These are phyloP conservation scores for Plotosus lineatus DNA, from an alignment of 2,113 vertebrate species.

Conservation along the genomic window DNA sequence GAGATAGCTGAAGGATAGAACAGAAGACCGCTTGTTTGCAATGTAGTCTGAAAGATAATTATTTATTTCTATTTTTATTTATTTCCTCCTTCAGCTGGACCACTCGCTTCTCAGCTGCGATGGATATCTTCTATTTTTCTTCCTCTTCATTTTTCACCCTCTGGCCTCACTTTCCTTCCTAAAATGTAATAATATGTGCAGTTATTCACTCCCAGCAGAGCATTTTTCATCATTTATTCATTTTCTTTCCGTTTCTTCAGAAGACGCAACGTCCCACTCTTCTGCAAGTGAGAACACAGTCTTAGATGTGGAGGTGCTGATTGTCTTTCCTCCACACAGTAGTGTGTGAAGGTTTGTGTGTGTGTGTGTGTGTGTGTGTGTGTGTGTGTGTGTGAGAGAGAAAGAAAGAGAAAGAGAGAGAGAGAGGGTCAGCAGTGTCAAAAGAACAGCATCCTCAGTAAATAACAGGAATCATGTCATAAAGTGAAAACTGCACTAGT, in stretches of 20 bases:
- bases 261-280: not conserved
- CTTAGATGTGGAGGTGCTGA: not conserved
- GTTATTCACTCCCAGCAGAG: not conserved
- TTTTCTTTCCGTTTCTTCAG: not conserved
- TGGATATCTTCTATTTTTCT: not conserved
- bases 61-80: constrained; percentile 10
- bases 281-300: not conserved
- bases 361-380: no score
- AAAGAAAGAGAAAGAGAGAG: no score
- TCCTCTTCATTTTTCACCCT: not conserved
- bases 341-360: not conserved
- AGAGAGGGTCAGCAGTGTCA: not conserved
- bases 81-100: not conserved
- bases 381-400: not conserved
- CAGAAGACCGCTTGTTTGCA: no score
- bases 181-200: constrained; percentile 6
- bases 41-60: not conserved
- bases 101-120: not conserved
- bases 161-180: not conserved
- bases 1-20: no score
- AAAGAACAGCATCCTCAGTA: not conserved
- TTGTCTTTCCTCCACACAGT: not conserved
- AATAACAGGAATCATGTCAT: not conserved
- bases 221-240: constrained; percentile 12
- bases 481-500: not conserved